Base-by-base conservation (phyloP, 1,140 invertebrate genomes). In the Drosophila jambulina region DNA sequence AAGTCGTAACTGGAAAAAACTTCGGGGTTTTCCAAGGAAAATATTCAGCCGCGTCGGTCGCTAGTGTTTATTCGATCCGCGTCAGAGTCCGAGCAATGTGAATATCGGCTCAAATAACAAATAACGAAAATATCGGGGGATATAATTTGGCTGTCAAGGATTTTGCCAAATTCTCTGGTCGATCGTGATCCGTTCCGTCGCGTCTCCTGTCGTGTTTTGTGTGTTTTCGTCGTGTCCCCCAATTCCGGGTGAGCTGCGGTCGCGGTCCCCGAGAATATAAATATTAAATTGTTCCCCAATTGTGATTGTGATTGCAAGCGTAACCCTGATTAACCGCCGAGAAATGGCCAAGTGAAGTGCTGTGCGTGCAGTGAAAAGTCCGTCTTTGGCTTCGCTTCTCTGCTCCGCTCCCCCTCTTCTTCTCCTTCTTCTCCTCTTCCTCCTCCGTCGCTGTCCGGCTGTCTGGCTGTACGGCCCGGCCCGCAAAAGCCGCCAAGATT, bases 401-500 rank as follows among this genome's bases (percentile, higher is more conserved):
- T 49, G n/a, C 53, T 29, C 49, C 25, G 27, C 58, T 25, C 56
- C 60, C 53, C 25, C 45, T 23, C 67, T 43, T 68, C 48, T 43
- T 69, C 23, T 54, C 43, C 27, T 40, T 63, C 67, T 42, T 29
- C 61, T 40, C 57, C 63, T 38, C 9, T 62, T 57, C 49, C 43
- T 65, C 65, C 64, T 60, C 64, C 67, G 10, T 68, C 64, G 61
- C 78, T 77, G 67, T 85, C 45, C 43, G 69, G 69, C 69, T 68
- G 64, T 68, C 62, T 78, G 84, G 84, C 84, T 72, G 51, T 54
- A 56, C 53, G 53, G 53, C 53, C 71, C 49, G 79, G 79, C 83
- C 82, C 75, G 59, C 67, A 83, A 92, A 92, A 92, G 80, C 86
- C 91, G 86, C 82, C 91, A 92, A 92, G 82, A 92, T 92, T 92